Base-by-base conservation (phyloP, 2,113 vertebrate genomes). In the Australoheros scitulus region DNA sequence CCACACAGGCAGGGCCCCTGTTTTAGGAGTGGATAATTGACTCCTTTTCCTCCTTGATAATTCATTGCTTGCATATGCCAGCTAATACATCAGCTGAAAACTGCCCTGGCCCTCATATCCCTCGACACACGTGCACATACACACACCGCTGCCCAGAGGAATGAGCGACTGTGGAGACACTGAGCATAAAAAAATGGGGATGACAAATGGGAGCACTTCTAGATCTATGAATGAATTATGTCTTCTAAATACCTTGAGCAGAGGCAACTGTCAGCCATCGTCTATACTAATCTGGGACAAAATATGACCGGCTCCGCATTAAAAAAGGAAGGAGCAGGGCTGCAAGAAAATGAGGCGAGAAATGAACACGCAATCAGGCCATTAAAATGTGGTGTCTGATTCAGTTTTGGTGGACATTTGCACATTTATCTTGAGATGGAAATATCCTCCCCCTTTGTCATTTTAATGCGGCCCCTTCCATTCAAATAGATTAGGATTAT, bases 31-130 rank as follows among this genome's bases (percentile, higher is more conserved):
- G 97, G 97, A 98, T 99, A 99, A 99, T 99, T 99, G 98, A 99
- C 97, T 99, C 93, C 92, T 93, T 95, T 94, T 87, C 86, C 97
- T 97, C 74, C 96, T 97, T 97, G 97, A 97, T 99, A 99, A 99
- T 99, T 99, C 97, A 99, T 99, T 96, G 97, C 97, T 98, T 99
- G 98, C 98, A 99, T 99, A 99, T 98, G 96, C 97, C 95, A 95
- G 94, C 97, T 97, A 97, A 98, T 98, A 97, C 97, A 97, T 97
- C 97, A 96, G 95, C 95, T 95, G 96, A 95, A 93, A 96, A 96
- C 94, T 93, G 95, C 92, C 91, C 91, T 61, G 87, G 91, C 86
- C 94, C 89, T 89, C 91, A 82, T 91, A 84, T 91, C 92, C 92
- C 92, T 72, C 47, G 87, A 91, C 88, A 29, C 90, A 34, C 85